These are phyloP conservation scores for Hozukius guyotensis DNA, from an alignment of 2,797 vertebrate genomes.

Conservation along the genomic window DNA sequence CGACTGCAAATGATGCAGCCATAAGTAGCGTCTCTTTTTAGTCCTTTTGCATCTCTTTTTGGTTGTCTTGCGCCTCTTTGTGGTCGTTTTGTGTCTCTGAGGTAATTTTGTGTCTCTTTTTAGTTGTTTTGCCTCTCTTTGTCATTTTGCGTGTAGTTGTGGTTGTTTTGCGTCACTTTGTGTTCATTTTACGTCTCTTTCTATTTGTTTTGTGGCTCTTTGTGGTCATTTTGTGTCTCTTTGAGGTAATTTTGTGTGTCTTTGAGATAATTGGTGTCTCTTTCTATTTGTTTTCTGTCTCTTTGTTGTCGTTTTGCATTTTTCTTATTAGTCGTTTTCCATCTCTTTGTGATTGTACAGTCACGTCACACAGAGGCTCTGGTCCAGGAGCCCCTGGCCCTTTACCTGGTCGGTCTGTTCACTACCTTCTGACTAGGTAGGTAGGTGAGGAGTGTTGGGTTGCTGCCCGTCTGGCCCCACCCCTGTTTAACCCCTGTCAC, in stretches of 20 bases:
- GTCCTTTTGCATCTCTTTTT: background rate
- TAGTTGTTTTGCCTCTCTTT: too few species aligned
- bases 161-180: background rate
- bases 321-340: too few species aligned
- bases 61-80: too few species aligned
- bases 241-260: background rate
- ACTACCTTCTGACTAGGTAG: background rate
- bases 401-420: background rate
- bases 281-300: background rate
- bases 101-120: too few species aligned
- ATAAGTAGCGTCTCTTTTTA: background rate
- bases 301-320: background rate
- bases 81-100: too few species aligned
- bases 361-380: background rate
- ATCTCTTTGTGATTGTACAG: background rate
- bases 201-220: background rate
- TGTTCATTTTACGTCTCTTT: background rate
- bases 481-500: slow-evolving; percentile 1
- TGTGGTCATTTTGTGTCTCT: background rate
- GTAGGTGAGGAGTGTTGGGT: background rate
- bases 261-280: background rate
- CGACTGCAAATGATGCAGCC: rapidly evolving
- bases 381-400: background rate
- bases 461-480: background rate
- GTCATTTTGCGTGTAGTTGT: background rate